Evolutionary conservation across 2,888 invertebrate species (phyloP).

Genomic region (Andrena flavipes): DNA sequence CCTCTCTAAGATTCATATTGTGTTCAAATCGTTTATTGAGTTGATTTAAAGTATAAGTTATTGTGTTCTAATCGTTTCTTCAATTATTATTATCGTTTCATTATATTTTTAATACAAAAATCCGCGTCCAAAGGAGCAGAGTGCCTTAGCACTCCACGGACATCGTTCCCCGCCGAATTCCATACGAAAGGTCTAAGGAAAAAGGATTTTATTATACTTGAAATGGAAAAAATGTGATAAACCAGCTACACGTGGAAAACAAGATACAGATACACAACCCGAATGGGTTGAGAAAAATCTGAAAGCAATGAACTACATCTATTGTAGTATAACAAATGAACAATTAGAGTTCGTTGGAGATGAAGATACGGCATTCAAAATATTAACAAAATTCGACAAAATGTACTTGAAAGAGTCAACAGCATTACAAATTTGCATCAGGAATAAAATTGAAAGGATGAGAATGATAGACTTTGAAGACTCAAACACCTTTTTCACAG

Average conservation of each 20-base stretch:
- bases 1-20: too few species aligned
- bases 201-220: constrained; percentile 55
- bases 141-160: too few species aligned
- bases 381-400: constrained; percentile 41
- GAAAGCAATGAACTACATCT: constrained; percentile 63
- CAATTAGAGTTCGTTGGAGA: constrained; percentile 38
- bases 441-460: constrained; percentile 36
- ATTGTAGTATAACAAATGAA: constrained; percentile 20
- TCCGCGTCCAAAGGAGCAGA: too few species aligned
- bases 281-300: constrained; percentile 61
- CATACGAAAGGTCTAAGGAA: too few species aligned
- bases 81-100: too few species aligned
- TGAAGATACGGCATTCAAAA: background rate
- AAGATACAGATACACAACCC: constrained; percentile 13
- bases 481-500: background rate
- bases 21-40: too few species aligned
- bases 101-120: too few species aligned
- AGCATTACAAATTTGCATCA: constrained; percentile 33
- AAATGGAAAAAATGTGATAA: constrained; percentile 43
- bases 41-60: too few species aligned
- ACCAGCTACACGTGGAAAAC: constrained; percentile 12
- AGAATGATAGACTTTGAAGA: background rate
- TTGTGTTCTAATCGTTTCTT: too few species aligned
- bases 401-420: constrained; percentile 45
- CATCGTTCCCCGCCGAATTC: too few species aligned